Conservation (phyloP, 64 coral and sea anemone genomes). For the Catalaphyllia jardinei region DNA sequence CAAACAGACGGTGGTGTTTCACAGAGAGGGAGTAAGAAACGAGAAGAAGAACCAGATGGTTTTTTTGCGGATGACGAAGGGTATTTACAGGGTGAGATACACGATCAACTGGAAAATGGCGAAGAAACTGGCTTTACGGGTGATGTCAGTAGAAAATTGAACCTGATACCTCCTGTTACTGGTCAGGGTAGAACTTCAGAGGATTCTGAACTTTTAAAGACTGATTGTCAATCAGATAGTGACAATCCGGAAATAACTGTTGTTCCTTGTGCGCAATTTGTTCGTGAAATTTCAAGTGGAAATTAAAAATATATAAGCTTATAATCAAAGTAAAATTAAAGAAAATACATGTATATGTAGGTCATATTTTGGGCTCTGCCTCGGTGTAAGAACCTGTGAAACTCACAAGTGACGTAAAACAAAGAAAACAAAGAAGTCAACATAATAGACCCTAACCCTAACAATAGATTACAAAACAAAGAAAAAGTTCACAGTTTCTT, state of each 20-base stretch:
- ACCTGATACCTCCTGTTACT: neutral
- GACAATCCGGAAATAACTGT: neutral
- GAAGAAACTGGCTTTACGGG: conserved; percentile 17
- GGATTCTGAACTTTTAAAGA: neutral
- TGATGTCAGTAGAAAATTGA: conserved; percentile 11
- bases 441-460: too few species aligned
- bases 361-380: too few species aligned
- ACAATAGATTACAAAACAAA: too few species aligned
- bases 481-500: too few species aligned
- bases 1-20: neutral
- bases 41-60: neutral
- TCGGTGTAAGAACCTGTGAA: too few species aligned
- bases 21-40: neutral
- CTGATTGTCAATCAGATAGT: neutral
- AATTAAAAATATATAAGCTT: neutral
- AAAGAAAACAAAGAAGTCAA: too few species aligned
- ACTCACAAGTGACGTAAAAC: too few species aligned
- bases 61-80: conserved; percentile 20
- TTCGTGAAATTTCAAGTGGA: conserved; percentile 8
- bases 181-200: neutral
- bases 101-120: neutral
- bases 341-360: too few species aligned
- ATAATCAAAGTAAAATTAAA: neutral
- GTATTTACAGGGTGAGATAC: conserved; percentile 19
- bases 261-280: conserved; percentile 23